Evolutionary conservation across 2,888 invertebrate genomes (phyloP).

Genomic region (Rhagium mordax): DNA sequence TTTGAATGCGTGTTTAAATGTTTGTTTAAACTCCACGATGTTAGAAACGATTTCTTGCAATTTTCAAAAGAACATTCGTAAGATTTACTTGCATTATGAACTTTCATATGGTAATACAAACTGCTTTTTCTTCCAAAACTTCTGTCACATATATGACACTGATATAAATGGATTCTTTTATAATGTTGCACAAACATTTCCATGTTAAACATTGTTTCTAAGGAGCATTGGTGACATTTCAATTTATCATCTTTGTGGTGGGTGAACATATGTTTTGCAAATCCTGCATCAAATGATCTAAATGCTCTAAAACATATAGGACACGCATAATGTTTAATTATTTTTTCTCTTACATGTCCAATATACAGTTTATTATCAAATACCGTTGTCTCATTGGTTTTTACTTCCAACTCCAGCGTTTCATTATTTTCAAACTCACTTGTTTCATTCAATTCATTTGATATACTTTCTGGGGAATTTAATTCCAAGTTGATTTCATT

Average conservation of each 20-base stretch:
- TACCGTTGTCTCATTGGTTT: not conserved
- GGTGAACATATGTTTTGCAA: conserved; percentile 31
- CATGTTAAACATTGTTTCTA: conserved; percentile 10
- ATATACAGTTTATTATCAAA: not conserved
- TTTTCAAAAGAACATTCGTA: conserved; percentile 48
- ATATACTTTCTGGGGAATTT: not conserved
- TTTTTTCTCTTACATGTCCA: conserved; percentile 21
- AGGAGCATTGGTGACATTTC: conserved; percentile 42
- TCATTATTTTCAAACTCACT: not conserved
- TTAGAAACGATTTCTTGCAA: conserved; percentile 50
- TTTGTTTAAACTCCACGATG: conserved; percentile 48
- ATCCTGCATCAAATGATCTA: conserved; percentile 33
- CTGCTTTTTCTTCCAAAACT: conserved; percentile 45
- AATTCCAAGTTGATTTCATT: not conserved
- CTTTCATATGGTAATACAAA: conserved; percentile 42
- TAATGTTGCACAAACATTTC: conserved; percentile 46
- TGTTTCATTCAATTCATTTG: not conserved
- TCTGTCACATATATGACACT: conserved; percentile 52
- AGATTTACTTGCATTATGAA: conserved; percentile 44
- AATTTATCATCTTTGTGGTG: conserved; percentile 34
- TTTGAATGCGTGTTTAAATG: conserved; percentile 50
- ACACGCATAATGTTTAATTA: conserved; percentile 39
- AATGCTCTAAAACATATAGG: conserved; percentile 42
- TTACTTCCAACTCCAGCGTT: not conserved
- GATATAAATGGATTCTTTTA: conserved; percentile 40